These are phyloP conservation scores for Thalpophila matura DNA, from an alignment of 2,888 invertebrate genomes.

Conservation along the genomic window DNA sequence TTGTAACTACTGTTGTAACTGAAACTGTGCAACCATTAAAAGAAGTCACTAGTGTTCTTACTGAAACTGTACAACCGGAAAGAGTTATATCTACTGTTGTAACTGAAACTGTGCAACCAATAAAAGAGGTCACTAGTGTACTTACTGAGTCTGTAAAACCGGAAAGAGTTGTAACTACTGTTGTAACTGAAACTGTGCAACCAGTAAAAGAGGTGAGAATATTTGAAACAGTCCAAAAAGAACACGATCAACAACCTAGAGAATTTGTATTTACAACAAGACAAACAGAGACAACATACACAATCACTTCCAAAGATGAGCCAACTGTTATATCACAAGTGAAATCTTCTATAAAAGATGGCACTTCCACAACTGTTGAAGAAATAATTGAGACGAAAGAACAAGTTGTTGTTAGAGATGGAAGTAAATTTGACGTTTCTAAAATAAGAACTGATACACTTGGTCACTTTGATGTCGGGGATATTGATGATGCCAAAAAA, in stretches of 20 bases:
- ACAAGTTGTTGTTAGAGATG: constrained; percentile 60
- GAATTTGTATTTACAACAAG: constrained; percentile 69
- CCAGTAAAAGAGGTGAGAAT: constrained; percentile 60
- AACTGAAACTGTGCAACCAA: constrained; percentile 23
- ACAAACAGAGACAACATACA: constrained; percentile 71
- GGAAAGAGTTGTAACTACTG: constrained; percentile 36
- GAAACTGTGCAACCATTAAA: background rate
- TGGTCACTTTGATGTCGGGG: constrained; percentile 79
- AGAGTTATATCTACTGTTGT: constrained; percentile 21
- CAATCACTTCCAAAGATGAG: constrained; percentile 65
- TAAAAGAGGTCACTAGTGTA: constrained; percentile 44
- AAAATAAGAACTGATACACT: constrained; percentile 86
- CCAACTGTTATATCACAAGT: constrained; percentile 63
- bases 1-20: background rate
- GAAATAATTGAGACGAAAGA: constrained; percentile 65
- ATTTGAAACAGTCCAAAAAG: constrained; percentile 38
- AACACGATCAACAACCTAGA: constrained; percentile 51
- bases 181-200: constrained; percentile 31
- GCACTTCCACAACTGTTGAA: constrained; percentile 58
- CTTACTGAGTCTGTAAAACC: constrained; percentile 17
- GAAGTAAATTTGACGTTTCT: constrained; percentile 81
- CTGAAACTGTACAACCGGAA: constrained; percentile 36
- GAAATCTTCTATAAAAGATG: constrained; percentile 66
- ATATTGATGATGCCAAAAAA: constrained; percentile 71
- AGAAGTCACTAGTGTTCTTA: constrained; percentile 28